These are phyloP conservation scores for Squalus acanthias DNA, from an alignment of 2,797 vertebrate species.

Conservation along the genomic window DNA sequence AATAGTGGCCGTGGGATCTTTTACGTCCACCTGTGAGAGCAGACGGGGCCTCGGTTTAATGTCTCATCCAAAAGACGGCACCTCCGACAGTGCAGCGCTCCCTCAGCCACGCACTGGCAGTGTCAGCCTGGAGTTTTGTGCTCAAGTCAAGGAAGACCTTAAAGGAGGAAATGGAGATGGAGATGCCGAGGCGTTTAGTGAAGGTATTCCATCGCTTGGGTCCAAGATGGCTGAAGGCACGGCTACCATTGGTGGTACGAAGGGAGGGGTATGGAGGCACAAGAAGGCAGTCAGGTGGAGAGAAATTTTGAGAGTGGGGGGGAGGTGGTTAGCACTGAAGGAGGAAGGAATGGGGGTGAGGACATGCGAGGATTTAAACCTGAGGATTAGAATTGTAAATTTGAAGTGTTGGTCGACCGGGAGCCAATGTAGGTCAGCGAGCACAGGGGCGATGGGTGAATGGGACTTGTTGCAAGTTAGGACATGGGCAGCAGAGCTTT, in stretches of 20 bases:
- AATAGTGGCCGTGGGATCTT: no score
- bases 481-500: no score
- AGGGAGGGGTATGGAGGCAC: not conserved
- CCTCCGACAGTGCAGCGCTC: not conserved
- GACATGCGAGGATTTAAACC: not conserved
- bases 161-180: not conserved
- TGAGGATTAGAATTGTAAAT: no score
- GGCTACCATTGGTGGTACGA: not conserved
- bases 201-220: no score
- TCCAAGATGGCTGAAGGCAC: no score
- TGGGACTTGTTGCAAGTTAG: no score
- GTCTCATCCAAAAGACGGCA: not conserved
- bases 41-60: no score
- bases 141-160: not conserved
- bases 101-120: not conserved
- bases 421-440: no score
- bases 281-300: not conserved
- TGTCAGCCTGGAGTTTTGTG: not conserved
- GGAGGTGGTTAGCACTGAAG: not conserved
- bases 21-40: no score
- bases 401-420: no score
- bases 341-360: not conserved
- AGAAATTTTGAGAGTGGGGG: not conserved
- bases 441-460: no score
- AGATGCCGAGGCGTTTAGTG: not conserved